phyloP scores from a whole-genome alignment of 2,113 vertebrate species.

The Pollachius pollachius region DNA sequence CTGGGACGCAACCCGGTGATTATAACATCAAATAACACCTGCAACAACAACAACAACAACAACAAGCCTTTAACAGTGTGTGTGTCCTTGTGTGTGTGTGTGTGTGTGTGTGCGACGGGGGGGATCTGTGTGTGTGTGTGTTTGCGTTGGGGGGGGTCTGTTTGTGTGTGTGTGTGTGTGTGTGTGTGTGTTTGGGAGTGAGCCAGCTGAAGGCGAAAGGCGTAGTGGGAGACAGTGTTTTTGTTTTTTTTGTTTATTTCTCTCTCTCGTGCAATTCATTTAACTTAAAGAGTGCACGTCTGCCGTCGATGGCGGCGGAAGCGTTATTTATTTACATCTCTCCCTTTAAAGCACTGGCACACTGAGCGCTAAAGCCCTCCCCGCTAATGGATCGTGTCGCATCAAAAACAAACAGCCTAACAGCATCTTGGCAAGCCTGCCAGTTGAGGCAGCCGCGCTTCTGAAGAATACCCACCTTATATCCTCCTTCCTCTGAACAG shows the following conservation, averaged over 20 bases:
- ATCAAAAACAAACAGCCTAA: slow-evolving; percentile 65
- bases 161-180: too few species aligned
- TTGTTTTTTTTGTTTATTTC: neutral
- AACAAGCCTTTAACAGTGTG: neutral
- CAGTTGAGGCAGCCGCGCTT: slow-evolving; percentile 46
- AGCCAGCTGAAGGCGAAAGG: too few species aligned
- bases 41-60: slow-evolving; percentile 17
- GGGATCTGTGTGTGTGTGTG: too few species aligned
- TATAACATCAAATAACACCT: slow-evolving; percentile 28
- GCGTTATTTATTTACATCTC: slow-evolving; percentile 64
- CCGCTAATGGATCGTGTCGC: slow-evolving; percentile 62
- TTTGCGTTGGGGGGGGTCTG: too few species aligned
- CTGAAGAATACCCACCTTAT: slow-evolving; percentile 87
- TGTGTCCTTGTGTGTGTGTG: too few species aligned
- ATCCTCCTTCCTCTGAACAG: slow-evolving; percentile 94
- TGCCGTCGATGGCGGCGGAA: slow-evolving; percentile 41
- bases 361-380: slow-evolving; percentile 39
- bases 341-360: slow-evolving; percentile 47
- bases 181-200: too few species aligned
- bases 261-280: slow-evolving; percentile 59
- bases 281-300: slow-evolving; percentile 61
- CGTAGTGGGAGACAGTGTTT: too few species aligned
- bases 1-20: slow-evolving; percentile 25
- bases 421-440: slow-evolving; percentile 57
- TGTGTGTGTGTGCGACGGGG: too few species aligned